Evolutionary conservation across 1,140 invertebrate species (phyloP).

Genomic region (Heliconius hermathena): DNA sequence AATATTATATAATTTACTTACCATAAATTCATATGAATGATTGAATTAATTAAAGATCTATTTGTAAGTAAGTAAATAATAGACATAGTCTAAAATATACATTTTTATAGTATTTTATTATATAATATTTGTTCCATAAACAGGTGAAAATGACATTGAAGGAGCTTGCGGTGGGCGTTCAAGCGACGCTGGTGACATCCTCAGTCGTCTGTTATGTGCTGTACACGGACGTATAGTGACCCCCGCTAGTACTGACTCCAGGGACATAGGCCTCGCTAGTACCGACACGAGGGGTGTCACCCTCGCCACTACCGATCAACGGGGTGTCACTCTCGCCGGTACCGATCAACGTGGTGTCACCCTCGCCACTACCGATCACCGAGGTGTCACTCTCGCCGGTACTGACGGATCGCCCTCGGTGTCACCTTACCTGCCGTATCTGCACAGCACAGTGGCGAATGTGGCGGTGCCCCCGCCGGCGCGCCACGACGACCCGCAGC

Average conservation of each 20-base stretch:
- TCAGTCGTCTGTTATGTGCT: constrained; percentile 32
- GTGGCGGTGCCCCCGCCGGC: constrained; percentile 26
- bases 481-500: constrained; percentile 61
- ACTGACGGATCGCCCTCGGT: constrained; percentile 45
- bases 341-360: constrained; percentile 42
- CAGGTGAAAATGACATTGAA: constrained; percentile 74
- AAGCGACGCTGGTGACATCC: constrained; percentile 33
- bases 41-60: neutral
- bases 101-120: too few relatives aligned
- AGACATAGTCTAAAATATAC: too few relatives aligned
- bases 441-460: constrained; percentile 35
- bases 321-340: constrained; percentile 48
- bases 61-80: neutral
- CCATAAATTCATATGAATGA: neutral
- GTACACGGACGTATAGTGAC: constrained; percentile 45
- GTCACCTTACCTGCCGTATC: constrained; percentile 4
- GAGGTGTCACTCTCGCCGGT: constrained; percentile 49
- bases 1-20: neutral
- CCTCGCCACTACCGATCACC: neutral
- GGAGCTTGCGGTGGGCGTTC: constrained; percentile 43
- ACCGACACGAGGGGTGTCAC: constrained; percentile 16
- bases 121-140: neutral
- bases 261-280: constrained; percentile 18
- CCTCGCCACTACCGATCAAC: neutral
- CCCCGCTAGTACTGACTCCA: constrained; percentile 50